Conservation (phyloP, 2,797 vertebrate species). For the Cygnus olor region DNA sequence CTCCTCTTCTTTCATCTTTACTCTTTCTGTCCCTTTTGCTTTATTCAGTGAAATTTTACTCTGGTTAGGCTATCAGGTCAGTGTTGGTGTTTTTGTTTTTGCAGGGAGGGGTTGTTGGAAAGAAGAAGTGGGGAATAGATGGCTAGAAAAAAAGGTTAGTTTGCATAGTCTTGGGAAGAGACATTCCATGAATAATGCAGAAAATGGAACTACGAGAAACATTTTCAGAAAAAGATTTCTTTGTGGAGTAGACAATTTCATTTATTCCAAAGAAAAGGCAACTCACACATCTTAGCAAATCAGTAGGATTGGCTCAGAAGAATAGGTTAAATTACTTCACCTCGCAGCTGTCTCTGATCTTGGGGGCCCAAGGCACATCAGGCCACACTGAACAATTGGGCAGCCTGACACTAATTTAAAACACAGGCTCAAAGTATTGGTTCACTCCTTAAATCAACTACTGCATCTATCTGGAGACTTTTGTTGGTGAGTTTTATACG, state of each 20-base stretch:
- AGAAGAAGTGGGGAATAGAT: not conserved
- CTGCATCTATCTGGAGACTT: not conserved
- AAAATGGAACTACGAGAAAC: not conserved
- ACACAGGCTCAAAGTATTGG: not conserved
- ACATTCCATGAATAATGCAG: conserved; percentile 48
- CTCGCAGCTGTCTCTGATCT: not conserved
- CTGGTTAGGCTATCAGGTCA: not conserved
- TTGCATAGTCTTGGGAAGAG: conserved; percentile 21
- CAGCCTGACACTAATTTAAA: conserved; percentile 20
- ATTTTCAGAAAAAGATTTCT: conserved; percentile 16
- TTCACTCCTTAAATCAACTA: not conserved
- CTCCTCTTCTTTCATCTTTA: not conserved
- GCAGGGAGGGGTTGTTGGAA: not conserved
- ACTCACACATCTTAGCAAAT: not conserved
- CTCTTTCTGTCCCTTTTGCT: not conserved
- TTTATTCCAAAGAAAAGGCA: conserved; percentile 49
- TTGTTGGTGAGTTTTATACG: not conserved
- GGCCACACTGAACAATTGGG: conserved; percentile 16
- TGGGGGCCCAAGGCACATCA: conserved; percentile 22
- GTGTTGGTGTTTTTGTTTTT: not conserved
- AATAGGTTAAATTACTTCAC: not conserved
- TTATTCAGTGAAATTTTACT: not conserved
- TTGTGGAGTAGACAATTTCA: conserved; percentile 19
- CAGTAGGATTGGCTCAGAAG: not conserved
- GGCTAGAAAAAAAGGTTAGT: not conserved